Percentiles rank a stretch among this genome's conserved stretches.
phyloP scores from a whole-genome alignment of 2,113 vertebrate genomes.

The Ciconia stormi region DNA sequence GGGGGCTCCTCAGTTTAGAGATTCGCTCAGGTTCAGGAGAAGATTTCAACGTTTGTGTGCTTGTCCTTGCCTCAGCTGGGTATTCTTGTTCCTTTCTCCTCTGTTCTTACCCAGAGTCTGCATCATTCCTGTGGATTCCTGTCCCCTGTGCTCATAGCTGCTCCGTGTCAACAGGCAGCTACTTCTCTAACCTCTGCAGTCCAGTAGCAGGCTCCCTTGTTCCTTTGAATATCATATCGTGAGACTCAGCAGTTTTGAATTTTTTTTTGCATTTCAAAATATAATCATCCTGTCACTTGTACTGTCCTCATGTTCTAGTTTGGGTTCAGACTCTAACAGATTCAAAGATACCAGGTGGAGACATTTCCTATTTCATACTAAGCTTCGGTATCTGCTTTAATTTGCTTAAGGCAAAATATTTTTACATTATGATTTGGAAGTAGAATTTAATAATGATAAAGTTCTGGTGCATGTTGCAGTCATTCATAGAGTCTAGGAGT shows the following conservation, averaged over 20 bases:
- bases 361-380: background rate
- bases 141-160: background rate
- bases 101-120: background rate
- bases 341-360: background rate
- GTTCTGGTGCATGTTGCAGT: background rate
- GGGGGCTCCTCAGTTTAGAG: background rate
- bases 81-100: background rate
- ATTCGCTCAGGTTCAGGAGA: background rate
- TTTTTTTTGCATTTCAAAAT: constrained; percentile 19
- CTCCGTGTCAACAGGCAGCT: background rate
- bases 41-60: fast-evolving
- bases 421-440: background rate
- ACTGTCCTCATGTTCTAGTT: background rate
- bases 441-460: background rate
- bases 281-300: background rate
- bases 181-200: background rate
- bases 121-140: background rate
- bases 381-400: constrained; percentile 1
- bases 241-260: constrained; percentile 8
- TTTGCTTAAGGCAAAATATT: constrained; percentile 40
- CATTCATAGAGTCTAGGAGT: background rate
- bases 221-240: constrained; percentile 15
- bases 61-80: background rate
- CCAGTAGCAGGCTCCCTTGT: background rate
- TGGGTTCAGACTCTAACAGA: background rate